Evolutionary conservation across 1,140 invertebrate genomes (phyloP), one percentile per base, ranked within the genome.

Genomic region (Heliconius melpomene): DNA sequence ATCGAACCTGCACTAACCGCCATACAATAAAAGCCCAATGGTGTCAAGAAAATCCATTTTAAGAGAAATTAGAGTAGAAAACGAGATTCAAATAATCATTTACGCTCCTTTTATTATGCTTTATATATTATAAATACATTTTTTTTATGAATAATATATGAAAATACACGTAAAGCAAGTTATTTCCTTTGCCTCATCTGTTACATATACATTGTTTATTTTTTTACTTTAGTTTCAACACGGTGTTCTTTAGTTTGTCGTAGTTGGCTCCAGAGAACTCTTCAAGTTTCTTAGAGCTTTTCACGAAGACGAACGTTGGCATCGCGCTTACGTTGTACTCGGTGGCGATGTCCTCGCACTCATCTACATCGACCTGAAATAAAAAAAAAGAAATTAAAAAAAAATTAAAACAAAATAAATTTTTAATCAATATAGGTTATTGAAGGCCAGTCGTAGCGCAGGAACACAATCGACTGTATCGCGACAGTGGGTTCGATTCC

Each of bases 231-330:
- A 95, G 84, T 85, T 96, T 96, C 66, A 95, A 85, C 85, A 98
- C 95, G 11, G 94, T 94, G 85, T 96, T 95, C 86, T 95, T 95
- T 20, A 98, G 92, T 91, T 97, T 98, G 7, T 96, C 95, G 60
- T 95, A 95, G 89, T 97, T 98, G 52, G 98, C 98, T 26, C 98
- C 98, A 80, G 97, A 96, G 90, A 98, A 97, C 77, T 96, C 95
- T 9, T 97, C 96, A 40, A 98, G 95, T 90, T 96, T 96, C 88
- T 96, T 87, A 52, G 95, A 94, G 85, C 96, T 96, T 94, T 98
- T 99, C 82, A 99, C 95, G 91, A 99, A 98, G 32, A 98, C 93
- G 91, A 99, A 99, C 1, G 98, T 99, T 70, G 98, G 98, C 98
- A 99, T 99, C 74, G 97, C 98, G 82, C 95, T 95, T 84, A 99